Conservation (phyloP, 2,888 invertebrate species). For the Phorcus lineatus region DNA sequence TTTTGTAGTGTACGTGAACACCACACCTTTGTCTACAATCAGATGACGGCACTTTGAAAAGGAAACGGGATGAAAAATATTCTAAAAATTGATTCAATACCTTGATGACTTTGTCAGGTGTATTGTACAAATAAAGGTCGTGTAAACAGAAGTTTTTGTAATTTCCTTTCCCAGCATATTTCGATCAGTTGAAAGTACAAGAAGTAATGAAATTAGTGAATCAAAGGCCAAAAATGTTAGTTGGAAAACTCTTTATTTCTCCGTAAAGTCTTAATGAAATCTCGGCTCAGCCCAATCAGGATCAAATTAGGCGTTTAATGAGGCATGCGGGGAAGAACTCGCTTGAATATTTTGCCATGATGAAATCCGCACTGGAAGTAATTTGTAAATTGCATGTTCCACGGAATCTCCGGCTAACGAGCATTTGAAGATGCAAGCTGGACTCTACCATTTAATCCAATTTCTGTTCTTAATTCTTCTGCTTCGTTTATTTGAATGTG, state of each 20-base stretch:
- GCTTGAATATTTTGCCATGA: constrained; percentile 18
- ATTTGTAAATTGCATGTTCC: constrained; percentile 15
- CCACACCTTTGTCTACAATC: too few species aligned
- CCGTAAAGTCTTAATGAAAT: constrained; percentile 20
- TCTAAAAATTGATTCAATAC: too few species aligned
- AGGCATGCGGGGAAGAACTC: not conserved
- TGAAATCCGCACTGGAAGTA: constrained; percentile 14
- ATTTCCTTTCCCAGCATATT: not conserved
- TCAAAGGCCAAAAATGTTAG: constrained; percentile 13
- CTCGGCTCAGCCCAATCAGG: not conserved
- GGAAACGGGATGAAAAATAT: too few species aligned
- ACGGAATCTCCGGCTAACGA: constrained; percentile 1
- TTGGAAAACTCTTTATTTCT: constrained; percentile 20
- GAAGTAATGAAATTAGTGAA: constrained; percentile 12
- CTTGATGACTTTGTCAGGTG: too few species aligned
- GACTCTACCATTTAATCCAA: constrained; percentile 16
- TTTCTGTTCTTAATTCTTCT: constrained; percentile 7
- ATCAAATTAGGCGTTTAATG: constrained; percentile 19
- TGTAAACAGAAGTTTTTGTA: too few species aligned
- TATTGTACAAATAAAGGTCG: too few species aligned
- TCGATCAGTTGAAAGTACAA: constrained; percentile 3
- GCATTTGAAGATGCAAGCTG: constrained; percentile 18
- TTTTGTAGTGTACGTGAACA: too few species aligned
- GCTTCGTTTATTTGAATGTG: not conserved
- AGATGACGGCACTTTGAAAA: too few species aligned